Evolutionary conservation across 2,113 vertebrate species (phyloP), one percentile per base, ranked within the genome.

Genomic region (Hydrolagus affinis): DNA sequence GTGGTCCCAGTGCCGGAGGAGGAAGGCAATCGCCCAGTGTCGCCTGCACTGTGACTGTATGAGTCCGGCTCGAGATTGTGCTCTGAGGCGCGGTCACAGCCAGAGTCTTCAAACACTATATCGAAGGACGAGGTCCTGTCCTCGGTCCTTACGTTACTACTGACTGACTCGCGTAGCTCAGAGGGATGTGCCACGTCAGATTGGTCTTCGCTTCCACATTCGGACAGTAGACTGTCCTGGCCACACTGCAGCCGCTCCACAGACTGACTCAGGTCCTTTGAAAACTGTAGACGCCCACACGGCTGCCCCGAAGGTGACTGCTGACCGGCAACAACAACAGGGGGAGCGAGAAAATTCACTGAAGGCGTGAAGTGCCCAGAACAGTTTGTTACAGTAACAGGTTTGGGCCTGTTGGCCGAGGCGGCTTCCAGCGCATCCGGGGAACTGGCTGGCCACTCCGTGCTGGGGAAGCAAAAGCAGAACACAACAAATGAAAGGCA

Each of bases 21-120:
- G 14, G 78, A 11, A 17, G 60, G 11, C 21, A 66, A 62, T 30
- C 19, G 64, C 60, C 8, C 62, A 3, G 15, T 12, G 15, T 62
- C 8, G 78, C 25, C 6, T 2, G 87, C 86, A 66, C 73, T 60
- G 0, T 87, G 87, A 64, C 86, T 86, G 73, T 85, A 72, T 0
- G 85, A 85, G 0, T 86, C 75, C 2, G 19, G n/a, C 59, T 21
- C 59, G 9, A 19, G 30, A 21, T 21, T 11, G 17, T 44, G 17
- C 14, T 66, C 60, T 4, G 78, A 66, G 10, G 88, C 90, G 0
- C 97, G 95, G 85, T 92, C 94, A 64, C 96, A 97, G 85, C 96
- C 96, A 30, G 97, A 99, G 90, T 99, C 98, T 90, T 99, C 97
- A 74, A 99, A 99, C 44, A 99, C 95, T 17, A 99, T 98, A 86